Conservation (phyloP, 1,140 invertebrate species). For the Trypoxylus dichotomus region DNA sequence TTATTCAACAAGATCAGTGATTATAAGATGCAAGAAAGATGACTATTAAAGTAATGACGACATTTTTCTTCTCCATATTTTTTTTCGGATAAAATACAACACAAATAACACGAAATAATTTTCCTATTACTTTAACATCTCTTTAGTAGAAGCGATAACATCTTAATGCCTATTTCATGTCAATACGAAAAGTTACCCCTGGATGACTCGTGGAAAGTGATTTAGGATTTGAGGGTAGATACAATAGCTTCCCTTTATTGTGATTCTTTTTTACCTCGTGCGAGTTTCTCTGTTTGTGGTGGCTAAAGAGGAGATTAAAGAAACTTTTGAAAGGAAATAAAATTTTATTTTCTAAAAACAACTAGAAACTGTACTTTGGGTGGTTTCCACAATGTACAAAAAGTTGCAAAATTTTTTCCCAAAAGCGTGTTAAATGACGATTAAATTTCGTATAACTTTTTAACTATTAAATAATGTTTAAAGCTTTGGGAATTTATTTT, state of each 20-base stretch:
- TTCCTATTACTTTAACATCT: background rate
- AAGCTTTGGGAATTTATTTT: no score
- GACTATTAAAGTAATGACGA: no score
- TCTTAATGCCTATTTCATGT: slow-evolving; percentile 17
- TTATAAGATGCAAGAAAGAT: no score
- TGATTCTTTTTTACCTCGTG: background rate
- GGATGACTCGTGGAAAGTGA: background rate
- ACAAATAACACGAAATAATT: background rate
- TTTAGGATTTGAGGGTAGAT: slow-evolving; percentile 20
- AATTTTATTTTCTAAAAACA: no score
- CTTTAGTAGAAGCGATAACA: background rate
- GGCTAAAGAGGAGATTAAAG: background rate
- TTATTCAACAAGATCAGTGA: no score
- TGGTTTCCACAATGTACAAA: no score
- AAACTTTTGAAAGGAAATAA: background rate
- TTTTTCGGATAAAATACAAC: no score
- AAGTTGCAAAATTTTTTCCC: no score
- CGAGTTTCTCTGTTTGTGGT: background rate
- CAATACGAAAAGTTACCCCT: background rate
- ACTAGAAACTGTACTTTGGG: background rate
- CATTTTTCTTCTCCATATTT: no score
- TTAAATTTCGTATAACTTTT: no score
- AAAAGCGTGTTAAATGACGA: no score
- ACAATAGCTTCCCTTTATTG: background rate
- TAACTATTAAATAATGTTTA: no score